These are phyloP conservation scores for Eptesicus fuscus DNA, from an alignment of 2,113 vertebrate genomes.

Conservation along the genomic window DNA sequence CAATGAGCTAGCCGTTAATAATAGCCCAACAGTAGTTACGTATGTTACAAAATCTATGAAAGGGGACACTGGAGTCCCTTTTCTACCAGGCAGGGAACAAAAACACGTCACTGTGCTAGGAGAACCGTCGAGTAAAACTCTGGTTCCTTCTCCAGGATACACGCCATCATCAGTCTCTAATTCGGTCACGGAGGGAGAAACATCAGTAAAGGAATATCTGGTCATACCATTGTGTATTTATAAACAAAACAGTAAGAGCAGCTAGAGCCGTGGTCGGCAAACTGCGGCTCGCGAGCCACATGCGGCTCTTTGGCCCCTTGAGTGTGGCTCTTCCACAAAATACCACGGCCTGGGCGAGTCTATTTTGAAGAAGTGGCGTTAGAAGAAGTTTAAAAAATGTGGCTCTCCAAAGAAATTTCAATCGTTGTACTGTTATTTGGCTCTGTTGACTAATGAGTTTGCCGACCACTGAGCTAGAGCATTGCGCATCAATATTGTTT, in stretches of 20 bases:
- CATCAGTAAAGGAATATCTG: background rate
- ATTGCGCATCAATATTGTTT: background rate
- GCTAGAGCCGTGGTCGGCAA: background rate
- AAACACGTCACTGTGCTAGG: background rate
- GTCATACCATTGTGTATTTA: background rate
- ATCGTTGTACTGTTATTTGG: too few relatives aligned
- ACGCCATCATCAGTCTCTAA: background rate
- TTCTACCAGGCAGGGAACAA: background rate
- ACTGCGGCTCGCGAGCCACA: too few relatives aligned
- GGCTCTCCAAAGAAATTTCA: too few relatives aligned
- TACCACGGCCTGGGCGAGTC: too few relatives aligned
- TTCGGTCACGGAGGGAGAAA: background rate
- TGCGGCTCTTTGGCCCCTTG: too few relatives aligned
- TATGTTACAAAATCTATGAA: background rate
- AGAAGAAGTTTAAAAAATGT: too few relatives aligned
- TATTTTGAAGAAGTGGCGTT: too few relatives aligned
- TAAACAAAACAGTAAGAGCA: background rate
- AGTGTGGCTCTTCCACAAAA: too few relatives aligned
- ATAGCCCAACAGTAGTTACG: background rate
- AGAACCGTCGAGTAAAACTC: background rate
- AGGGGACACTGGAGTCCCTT: background rate
- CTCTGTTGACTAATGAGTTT: too few relatives aligned
- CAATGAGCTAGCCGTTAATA: background rate
- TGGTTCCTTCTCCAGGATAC: background rate
- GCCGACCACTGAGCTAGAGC: background rate